A percentile compares a stretch with the other conserved stretches of the same genome.
phyloP scores from a whole-genome alignment of 2,888 invertebrate genomes.

The Ischnura elegans region DNA sequence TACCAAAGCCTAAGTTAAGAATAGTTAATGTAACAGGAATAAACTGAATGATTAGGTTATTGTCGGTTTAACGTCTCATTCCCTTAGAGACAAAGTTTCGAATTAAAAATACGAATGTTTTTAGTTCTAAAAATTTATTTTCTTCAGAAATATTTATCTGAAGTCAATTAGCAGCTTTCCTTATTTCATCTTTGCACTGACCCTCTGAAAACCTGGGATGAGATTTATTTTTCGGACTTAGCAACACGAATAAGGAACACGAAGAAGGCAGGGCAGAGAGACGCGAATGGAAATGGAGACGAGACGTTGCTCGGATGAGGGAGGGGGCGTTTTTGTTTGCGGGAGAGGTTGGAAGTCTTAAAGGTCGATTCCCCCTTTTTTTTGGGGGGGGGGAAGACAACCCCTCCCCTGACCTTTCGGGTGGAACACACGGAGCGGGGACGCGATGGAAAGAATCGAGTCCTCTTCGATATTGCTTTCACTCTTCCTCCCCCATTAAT shows the following conservation, averaged over 20 bases:
- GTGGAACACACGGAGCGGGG: background rate
- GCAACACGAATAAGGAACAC: background rate
- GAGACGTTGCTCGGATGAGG: background rate
- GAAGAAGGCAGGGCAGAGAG: too few species aligned
- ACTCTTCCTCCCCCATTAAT: constrained; percentile 22
- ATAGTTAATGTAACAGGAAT: too few species aligned
- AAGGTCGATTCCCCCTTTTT: constrained; percentile 41
- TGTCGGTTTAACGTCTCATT: too few species aligned
- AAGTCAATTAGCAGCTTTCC: too few species aligned
- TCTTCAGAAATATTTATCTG: too few species aligned
- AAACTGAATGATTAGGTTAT: too few species aligned
- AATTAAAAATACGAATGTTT: too few species aligned
- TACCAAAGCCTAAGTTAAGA: too few species aligned
- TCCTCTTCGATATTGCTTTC: constrained; percentile 19
- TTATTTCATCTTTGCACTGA: too few species aligned
- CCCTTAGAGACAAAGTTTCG: too few species aligned
- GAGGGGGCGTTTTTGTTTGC: background rate
- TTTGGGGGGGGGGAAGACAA: too few species aligned
- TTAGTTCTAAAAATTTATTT: too few species aligned
- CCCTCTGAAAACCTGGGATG: background rate
- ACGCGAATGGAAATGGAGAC: background rate
- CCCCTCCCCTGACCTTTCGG: constrained; percentile 24
- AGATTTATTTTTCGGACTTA: background rate
- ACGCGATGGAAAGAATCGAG: background rate
- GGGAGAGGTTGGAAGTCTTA: constrained; percentile 30